Conservation (phyloP, 2,888 invertebrate species). For the Drosophila mercatorum region DNA sequence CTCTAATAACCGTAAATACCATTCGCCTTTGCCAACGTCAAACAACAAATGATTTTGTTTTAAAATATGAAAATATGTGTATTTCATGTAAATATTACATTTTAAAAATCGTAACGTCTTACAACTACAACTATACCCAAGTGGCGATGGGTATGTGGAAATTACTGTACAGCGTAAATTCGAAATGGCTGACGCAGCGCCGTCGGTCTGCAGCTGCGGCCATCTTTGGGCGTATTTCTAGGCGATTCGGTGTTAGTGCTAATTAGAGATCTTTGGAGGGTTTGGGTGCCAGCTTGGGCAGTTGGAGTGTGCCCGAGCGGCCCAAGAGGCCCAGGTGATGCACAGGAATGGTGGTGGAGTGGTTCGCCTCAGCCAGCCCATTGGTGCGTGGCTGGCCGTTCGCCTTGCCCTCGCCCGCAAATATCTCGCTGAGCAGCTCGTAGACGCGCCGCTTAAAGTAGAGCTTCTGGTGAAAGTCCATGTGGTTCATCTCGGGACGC, state of each 20-base stretch:
- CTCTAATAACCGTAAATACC: too few species aligned
- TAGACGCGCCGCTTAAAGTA: conserved; percentile 81
- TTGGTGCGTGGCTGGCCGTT: conserved; percentile 22
- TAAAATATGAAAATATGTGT: conserved; percentile 24
- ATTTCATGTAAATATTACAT: conserved; percentile 50
- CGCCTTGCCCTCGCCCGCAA: conserved; percentile 27
- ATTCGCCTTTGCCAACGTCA: conserved; percentile 3
- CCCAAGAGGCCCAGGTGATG: conserved; percentile 38
- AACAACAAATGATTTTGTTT: conserved; percentile 3
- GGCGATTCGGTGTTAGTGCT: conserved; percentile 7
- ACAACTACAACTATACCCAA: conserved; percentile 28
- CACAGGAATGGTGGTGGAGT: conserved; percentile 32
- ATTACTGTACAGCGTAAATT: conserved; percentile 57
- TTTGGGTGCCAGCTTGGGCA: conserved; percentile 52
- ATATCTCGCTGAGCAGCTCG: conserved; percentile 79
- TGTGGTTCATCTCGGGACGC: conserved; percentile 81
- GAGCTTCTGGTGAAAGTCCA: conserved; percentile 82
- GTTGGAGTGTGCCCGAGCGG: conserved; percentile 42
- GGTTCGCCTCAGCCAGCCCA: conserved; percentile 23
- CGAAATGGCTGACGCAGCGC: conserved; percentile 45
- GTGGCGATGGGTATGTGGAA: conserved; percentile 17
- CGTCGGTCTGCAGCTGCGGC: conserved; percentile 27
- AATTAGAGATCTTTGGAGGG: conserved; percentile 41
- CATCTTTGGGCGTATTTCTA: conserved; percentile 43
- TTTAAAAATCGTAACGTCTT: conserved; percentile 41